Evolutionary conservation across 2,797 vertebrate genomes (phyloP).

Genomic region (Anisognathus igniventris): DNA sequence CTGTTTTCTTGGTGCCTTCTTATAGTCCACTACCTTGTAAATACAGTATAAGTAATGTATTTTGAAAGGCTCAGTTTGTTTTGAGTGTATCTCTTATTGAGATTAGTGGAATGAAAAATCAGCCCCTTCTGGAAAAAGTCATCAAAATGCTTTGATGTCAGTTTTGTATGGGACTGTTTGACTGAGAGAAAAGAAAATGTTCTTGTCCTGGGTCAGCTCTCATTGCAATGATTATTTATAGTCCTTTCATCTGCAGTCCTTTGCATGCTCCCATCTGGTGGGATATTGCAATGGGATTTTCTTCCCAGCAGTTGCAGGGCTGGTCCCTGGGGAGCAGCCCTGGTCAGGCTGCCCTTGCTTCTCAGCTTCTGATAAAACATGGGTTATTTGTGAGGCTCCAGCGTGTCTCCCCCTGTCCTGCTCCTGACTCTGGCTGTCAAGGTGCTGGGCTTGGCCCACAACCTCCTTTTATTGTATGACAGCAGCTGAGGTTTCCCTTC

Average conservation of each 20-base stretch:
- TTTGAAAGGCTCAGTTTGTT: neutral
- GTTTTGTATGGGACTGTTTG: neutral
- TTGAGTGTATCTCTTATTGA: neutral
- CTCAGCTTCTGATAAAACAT: neutral
- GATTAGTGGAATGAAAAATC: neutral
- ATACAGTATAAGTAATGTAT: accelerated
- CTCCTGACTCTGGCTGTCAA: neutral
- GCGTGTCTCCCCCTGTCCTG: neutral
- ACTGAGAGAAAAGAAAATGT: neutral
- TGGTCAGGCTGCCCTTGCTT: neutral
- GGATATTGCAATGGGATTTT: constrained; percentile 8
- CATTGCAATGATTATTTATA: neutral
- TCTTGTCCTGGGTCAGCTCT: neutral
- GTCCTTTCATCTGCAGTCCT: neutral
- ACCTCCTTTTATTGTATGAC: neutral
- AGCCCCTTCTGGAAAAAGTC: neutral
- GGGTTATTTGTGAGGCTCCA: neutral
- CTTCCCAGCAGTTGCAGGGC: neutral
- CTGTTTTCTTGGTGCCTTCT: neutral
- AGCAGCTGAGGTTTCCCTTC: neutral
- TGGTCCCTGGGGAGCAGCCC: neutral
- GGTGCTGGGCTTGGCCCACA: neutral
- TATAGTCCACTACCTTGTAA: neutral
- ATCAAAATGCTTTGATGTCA: neutral
- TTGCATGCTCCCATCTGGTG: neutral